Percentiles rank a stretch among this genome's conserved stretches.
These are phyloP conservation scores for Argynnis bischoffii DNA, from an alignment of 2,888 invertebrate species.

Conservation along the genomic window DNA sequence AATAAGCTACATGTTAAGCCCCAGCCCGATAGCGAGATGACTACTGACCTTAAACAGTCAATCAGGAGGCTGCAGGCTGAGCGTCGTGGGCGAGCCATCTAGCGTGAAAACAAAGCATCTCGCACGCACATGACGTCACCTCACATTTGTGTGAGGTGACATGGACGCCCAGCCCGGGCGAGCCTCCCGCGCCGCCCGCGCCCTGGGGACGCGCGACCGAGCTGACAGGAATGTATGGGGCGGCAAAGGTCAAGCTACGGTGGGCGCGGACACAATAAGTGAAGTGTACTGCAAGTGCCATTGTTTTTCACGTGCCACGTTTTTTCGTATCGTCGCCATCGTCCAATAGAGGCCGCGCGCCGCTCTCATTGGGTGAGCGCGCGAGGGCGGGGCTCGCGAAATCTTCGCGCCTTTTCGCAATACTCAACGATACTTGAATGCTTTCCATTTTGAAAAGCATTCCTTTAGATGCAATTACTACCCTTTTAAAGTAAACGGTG, in stretches of 20 bases:
- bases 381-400: slow-evolving; percentile 45
- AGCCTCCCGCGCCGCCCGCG: neutral
- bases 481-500: slow-evolving; percentile 8
- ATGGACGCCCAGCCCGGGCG: neutral
- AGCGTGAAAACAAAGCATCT: slow-evolving; percentile 16
- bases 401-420: slow-evolving; percentile 62
- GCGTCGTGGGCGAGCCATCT: slow-evolving; percentile 25
- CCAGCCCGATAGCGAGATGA: no score
- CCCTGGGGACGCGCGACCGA: no score
- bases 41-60: no score
- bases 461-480: slow-evolving; percentile 6
- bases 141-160: slow-evolving; percentile 7
- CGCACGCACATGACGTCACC: slow-evolving; percentile 4
- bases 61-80: no score
- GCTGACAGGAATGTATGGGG: neutral
- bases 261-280: slow-evolving; percentile 51
- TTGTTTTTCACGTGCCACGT: slow-evolving; percentile 65
- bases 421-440: slow-evolving; percentile 46
- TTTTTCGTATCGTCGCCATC: slow-evolving; percentile 48
- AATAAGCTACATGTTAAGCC: no score
- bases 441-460: slow-evolving; percentile 53
- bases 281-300: slow-evolving; percentile 57
- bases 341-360: slow-evolving; percentile 59
- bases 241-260: slow-evolving; percentile 39
- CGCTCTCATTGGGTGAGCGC: slow-evolving; percentile 57